These are phyloP conservation scores for Proterorhinus semilunaris DNA, from an alignment of 2,113 vertebrate species.

Conservation along the genomic window DNA sequence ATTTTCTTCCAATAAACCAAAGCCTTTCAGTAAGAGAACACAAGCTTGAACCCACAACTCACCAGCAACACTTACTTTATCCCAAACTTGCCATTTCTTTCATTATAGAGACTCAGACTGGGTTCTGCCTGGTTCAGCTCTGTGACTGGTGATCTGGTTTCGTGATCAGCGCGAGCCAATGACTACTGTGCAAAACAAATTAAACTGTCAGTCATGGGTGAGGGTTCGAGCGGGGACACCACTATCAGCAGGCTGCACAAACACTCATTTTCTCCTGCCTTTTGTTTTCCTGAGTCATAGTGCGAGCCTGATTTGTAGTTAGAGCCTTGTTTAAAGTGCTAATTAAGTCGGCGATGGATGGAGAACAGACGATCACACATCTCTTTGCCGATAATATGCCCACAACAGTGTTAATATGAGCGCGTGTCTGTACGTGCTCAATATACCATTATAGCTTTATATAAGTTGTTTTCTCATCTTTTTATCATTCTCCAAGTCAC, in stretches of 20 bases:
- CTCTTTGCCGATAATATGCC: slow-evolving; percentile 13
- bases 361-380: slow-evolving; percentile 12
- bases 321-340: slow-evolving; percentile 21
- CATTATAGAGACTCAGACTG: neutral
- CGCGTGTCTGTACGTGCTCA: slow-evolving; percentile 7
- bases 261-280: slow-evolving; percentile 5
- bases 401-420: neutral
- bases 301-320: slow-evolving; percentile 20
- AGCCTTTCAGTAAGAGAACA: neutral
- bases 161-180: neutral
- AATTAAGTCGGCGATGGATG: slow-evolving; percentile 27
- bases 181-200: slow-evolving; percentile 6
- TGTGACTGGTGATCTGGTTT: neutral
- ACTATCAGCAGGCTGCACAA: neutral
- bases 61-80: neutral
- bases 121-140: neutral
- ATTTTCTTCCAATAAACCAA: neutral
- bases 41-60: neutral
- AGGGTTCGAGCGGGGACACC: slow-evolving; percentile 8
- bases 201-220: neutral
- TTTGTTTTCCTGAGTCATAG: slow-evolving; percentile 14
- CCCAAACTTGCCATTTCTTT: neutral
- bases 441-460: slow-evolving; percentile 14
- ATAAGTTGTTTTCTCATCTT: slow-evolving; percentile 12
- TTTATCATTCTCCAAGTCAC: slow-evolving; percentile 29